phyloP scores from a whole-genome alignment of 1,140 invertebrate species.

The Drosophila rhopaloa region DNA sequence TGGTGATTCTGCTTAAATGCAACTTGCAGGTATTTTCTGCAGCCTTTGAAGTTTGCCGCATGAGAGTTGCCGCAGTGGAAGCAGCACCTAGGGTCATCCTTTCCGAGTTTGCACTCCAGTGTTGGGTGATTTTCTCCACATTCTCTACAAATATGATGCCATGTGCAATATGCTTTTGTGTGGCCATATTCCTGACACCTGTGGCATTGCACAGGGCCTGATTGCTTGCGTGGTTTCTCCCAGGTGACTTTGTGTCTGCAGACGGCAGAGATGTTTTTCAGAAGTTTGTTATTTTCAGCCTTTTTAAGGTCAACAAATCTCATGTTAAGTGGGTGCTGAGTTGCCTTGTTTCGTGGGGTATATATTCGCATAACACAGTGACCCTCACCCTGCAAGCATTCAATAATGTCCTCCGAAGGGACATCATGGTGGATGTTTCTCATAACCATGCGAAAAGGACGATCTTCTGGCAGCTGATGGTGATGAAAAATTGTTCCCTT shows the following conservation, averaged over 20 bases:
- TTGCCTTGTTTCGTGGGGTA: not conserved
- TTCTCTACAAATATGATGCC: constrained; percentile 2
- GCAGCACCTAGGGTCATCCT: no score
- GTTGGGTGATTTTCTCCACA: constrained; percentile 2
- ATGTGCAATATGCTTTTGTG: constrained; percentile 3
- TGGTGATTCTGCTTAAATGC: not conserved
- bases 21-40: not conserved
- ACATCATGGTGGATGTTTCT: not conserved
- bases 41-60: no score
- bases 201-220: not conserved
- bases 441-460: constrained; percentile 9
- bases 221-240: constrained; percentile 7
- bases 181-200: constrained; percentile 2
- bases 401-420: constrained; percentile 3
- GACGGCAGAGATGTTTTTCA: constrained; percentile 2
- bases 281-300: not conserved
- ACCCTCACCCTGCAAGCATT: not conserved
- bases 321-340: not conserved
- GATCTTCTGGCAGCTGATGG: constrained; percentile 6
- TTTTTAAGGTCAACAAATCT: not conserved
- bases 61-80: no score
- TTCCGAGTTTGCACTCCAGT: not conserved
- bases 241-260: not conserved
- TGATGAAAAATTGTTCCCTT: not conserved
- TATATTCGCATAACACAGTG: no score